phyloP scores from a whole-genome alignment of 1,140 invertebrate species.

The Lepeophtheirus salmonis region DNA sequence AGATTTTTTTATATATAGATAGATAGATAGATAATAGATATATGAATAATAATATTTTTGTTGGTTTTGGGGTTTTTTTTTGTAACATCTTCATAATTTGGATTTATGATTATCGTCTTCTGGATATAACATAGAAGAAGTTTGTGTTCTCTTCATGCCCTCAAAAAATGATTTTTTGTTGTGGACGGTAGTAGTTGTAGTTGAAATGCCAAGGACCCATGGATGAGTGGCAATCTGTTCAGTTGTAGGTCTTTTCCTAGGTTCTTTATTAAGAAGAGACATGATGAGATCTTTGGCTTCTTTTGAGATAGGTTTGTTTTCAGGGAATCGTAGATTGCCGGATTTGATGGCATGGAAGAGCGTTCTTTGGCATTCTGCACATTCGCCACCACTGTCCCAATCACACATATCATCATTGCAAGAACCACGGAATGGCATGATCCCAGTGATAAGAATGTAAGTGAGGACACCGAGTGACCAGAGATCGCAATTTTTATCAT shows the following conservation, averaged over 20 bases:
- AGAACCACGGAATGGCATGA: slow-evolving; percentile 36
- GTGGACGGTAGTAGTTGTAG: background rate
- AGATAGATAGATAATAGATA: background rate
- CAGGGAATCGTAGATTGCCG: slow-evolving; percentile 37
- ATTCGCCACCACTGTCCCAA: slow-evolving; percentile 35
- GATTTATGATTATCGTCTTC: background rate
- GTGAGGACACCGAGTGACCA: slow-evolving; percentile 41
- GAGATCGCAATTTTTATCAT: slow-evolving; percentile 41
- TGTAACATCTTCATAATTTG: background rate
- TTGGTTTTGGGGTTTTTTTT: background rate
- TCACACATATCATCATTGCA: slow-evolving; percentile 31
- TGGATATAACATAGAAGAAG: background rate
- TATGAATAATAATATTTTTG: background rate
- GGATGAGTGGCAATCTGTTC: slow-evolving; percentile 80
- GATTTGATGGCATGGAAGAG: slow-evolving; percentile 21
- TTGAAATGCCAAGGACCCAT: too few species aligned
- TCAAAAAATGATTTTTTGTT: background rate
- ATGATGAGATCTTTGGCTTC: slow-evolving; percentile 71
- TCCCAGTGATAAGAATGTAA: slow-evolving; percentile 41
- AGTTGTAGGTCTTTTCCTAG: slow-evolving; percentile 62
- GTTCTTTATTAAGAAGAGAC: slow-evolving; percentile 72
- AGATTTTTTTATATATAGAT: background rate
- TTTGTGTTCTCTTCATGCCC: background rate
- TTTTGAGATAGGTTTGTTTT: slow-evolving; percentile 70
- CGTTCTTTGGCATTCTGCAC: slow-evolving; percentile 22